phyloP scores from a whole-genome alignment of 2,888 invertebrate genomes.

The Gastracanthus pulcherrimus region DNA sequence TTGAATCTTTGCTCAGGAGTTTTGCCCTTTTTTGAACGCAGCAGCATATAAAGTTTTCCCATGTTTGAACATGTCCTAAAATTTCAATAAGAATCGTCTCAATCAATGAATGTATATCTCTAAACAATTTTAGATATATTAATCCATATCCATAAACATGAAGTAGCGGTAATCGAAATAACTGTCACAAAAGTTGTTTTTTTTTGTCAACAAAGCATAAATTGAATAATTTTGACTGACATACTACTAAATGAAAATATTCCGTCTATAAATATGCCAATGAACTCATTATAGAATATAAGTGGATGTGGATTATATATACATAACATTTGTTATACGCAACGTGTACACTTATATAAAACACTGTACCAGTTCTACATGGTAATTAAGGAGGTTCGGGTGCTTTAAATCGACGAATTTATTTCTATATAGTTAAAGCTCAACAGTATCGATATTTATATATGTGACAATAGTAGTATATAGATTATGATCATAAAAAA shows the following conservation, averaged over 20 bases:
- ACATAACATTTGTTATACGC: too few species aligned
- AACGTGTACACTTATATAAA: too few species aligned
- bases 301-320: too few species aligned
- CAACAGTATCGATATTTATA: too few species aligned
- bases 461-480: too few species aligned
- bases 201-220: background rate
- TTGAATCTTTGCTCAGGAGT: conserved; percentile 68
- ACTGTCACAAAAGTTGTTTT: background rate
- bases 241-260: background rate
- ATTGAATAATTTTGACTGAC: background rate
- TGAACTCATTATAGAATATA: too few species aligned
- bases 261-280: too few species aligned
- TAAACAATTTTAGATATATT: background rate
- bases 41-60: conserved; percentile 71
- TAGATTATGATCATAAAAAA: too few species aligned
- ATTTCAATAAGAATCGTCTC: background rate
- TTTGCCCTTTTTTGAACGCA: conserved; percentile 74
- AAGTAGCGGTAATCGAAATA: background rate
- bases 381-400: too few species aligned
- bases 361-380: too few species aligned
- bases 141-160: background rate
- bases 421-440: too few species aligned
- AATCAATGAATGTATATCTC: background rate
- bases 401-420: too few species aligned
- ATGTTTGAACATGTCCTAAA: conserved; percentile 71